Conservation (phyloP, 2,113 vertebrate species). For the Nerophis ophidion region DNA sequence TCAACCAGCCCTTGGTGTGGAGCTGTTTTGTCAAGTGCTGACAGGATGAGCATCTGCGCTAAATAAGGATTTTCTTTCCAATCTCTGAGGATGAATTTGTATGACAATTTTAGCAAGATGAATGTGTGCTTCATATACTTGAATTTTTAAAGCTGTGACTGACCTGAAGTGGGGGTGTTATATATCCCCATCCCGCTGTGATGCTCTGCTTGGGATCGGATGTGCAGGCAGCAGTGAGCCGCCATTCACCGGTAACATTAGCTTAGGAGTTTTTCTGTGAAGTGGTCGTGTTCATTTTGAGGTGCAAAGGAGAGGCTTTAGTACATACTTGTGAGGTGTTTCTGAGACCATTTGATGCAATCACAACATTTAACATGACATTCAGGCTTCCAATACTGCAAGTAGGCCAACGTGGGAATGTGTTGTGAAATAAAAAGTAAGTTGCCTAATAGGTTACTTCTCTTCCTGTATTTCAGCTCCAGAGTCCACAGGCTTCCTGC, state of each 20-base stretch:
- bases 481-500: slow-evolving; percentile 46
- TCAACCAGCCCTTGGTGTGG: slow-evolving; percentile 31
- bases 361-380: not conserved
- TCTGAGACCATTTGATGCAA: not conserved
- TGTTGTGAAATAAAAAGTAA: slow-evolving; percentile 2
- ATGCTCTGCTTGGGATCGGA: slow-evolving; percentile 30
- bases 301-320: slow-evolving; percentile 15
- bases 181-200: slow-evolving; percentile 26
- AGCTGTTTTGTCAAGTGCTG: slow-evolving; percentile 31
- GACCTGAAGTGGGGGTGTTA: slow-evolving; percentile 52
- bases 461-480: slow-evolving; percentile 22
- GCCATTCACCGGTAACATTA: slow-evolving; percentile 40
- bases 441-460: slow-evolving; percentile 9
- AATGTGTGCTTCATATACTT: slow-evolving; percentile 20
- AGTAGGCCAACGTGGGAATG: slow-evolving; percentile 18
- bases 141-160: slow-evolving; percentile 13
- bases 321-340: slow-evolving; percentile 9
- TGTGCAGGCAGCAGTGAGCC: slow-evolving; percentile 47
- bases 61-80: slow-evolving; percentile 13
- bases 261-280: slow-evolving; percentile 15
- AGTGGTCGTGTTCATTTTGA: slow-evolving; percentile 27
- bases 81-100: slow-evolving; percentile 21
- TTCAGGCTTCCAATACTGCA: slow-evolving; percentile 16
- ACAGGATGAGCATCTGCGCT: slow-evolving; percentile 2
- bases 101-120: not conserved